Conservation (phyloP, 2,888 invertebrate genomes). For the Parapristionchus giblindavisi region DNA sequence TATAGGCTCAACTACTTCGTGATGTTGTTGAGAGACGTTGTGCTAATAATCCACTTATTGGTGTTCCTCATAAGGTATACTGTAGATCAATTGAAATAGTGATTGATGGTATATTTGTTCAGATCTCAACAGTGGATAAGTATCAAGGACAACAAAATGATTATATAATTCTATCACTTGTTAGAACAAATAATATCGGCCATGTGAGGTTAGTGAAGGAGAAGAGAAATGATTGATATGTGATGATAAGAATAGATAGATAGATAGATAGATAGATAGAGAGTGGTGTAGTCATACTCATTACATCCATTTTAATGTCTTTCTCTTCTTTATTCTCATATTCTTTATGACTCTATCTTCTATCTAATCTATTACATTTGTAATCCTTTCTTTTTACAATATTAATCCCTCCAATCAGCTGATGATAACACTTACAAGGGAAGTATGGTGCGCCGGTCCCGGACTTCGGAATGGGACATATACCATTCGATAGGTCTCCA, state of each 20-base stretch:
- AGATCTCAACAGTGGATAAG: conserved; percentile 89
- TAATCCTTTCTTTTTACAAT: background rate
- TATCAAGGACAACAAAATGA: conserved; percentile 99
- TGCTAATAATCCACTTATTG: conserved; percentile 92
- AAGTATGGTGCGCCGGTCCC: too few species aligned
- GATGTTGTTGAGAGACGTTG: conserved; percentile 92
- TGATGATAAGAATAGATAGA: background rate
- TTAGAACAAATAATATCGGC: conserved; percentile 94
- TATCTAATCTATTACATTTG: too few species aligned
- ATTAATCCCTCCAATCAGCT: background rate
- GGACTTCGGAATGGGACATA: too few species aligned
- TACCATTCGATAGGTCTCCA: too few species aligned
- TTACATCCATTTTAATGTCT: background rate
- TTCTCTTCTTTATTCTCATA: background rate
- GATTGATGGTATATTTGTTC: conserved; percentile 24
- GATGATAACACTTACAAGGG: too few species aligned
- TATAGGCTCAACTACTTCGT: conserved; percentile 88
- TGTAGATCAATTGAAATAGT: background rate
- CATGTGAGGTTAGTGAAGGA: conserved; percentile 79
- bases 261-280: background rate
- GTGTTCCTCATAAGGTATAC: conserved; percentile 84
- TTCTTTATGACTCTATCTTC: too few species aligned
- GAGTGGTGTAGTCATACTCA: background rate
- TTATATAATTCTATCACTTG: conserved; percentile 92
- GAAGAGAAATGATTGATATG: background rate